Evolutionary conservation across 2,113 vertebrate species (phyloP), one percentile per base, ranked within the genome.

Genomic region (Procapra przewalskii): DNA sequence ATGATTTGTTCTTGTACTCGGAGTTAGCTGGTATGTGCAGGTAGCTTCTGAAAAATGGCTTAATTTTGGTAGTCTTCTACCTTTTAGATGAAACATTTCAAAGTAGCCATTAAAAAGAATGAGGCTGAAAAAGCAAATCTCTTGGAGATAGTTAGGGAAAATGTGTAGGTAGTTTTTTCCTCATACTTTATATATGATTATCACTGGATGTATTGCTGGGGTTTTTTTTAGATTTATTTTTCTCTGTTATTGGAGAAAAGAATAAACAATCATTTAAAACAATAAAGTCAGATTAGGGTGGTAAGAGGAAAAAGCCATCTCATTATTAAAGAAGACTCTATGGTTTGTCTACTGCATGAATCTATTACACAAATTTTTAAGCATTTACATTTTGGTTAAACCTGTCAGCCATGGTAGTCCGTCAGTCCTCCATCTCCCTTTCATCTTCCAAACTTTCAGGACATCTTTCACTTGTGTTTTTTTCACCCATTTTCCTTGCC

Each of bases 181-280:
- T 86, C 25, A 52, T 48, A 83, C 77, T 67, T 92, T 15, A 2
- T 59, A 21, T 79, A 43, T 43, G 15, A 88, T 91, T 23, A 80
- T 93, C 52, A 71, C 16, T 45, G 60, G 71, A 91, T 86, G 21
- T 15, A 45, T 97, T 95, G 83, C 40, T 71, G n/a, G 0, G 1
- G 4, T 71, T 43, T 75, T 75, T 75, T 75, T 43, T 6, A 75
- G 11, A 81, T 48, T 87, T 77, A 79, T 84, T 85, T 85, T 84
- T 55, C 81, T 89, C 21, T 48, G 88, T 95, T 96, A 83, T 71
- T 97, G 62, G 92, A 94, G 60, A 82, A 94, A 83, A 96, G 31
- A 15, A 82, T 52, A 81, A 59, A 55, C 60, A 91, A 71, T 79
- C 62, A 60, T 89, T 71, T 89, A 90, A 91, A 96, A 90, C 31